phyloP scores from a whole-genome alignment of 2,113 vertebrate species.

The Plotosus lineatus region DNA sequence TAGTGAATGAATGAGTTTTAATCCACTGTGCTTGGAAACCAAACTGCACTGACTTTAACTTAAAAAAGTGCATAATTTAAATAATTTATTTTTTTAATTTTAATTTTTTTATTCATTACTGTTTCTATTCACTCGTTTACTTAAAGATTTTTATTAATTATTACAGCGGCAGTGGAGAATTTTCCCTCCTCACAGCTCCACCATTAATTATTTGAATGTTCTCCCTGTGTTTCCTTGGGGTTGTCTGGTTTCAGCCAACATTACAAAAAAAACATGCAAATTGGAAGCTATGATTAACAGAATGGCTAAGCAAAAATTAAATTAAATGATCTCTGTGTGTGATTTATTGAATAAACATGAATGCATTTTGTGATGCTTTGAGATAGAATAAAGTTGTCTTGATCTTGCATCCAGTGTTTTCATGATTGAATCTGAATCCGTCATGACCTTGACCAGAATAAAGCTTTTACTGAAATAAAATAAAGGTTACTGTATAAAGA shows the following conservation, averaged over 20 bases:
- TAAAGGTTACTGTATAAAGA: neutral
- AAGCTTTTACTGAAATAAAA: neutral
- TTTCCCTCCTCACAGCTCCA: neutral
- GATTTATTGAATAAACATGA: neutral
- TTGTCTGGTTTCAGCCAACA: neutral
- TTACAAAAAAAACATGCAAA: neutral
- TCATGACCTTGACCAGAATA: neutral
- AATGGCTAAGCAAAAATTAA: neutral
- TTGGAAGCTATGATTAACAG: too few relatives aligned
- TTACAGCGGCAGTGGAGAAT: neutral
- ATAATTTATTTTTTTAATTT: neutral
- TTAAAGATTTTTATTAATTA: too few relatives aligned
- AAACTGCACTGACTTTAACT: neutral
- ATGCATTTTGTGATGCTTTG: too few relatives aligned
- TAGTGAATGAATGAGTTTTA: too few relatives aligned
- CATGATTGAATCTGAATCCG: neutral
- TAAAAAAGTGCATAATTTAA: neutral
- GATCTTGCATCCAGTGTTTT: neutral
- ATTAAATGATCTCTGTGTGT: too few relatives aligned
- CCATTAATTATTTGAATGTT: neutral
- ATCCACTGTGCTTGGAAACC: neutral
- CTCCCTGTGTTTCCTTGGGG: neutral
- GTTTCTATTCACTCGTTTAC: neutral
- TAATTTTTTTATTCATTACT: neutral
- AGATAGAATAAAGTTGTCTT: too few relatives aligned